Base-by-base conservation (phyloP, 2,797 vertebrate species). In the Botia kubotai region DNA sequence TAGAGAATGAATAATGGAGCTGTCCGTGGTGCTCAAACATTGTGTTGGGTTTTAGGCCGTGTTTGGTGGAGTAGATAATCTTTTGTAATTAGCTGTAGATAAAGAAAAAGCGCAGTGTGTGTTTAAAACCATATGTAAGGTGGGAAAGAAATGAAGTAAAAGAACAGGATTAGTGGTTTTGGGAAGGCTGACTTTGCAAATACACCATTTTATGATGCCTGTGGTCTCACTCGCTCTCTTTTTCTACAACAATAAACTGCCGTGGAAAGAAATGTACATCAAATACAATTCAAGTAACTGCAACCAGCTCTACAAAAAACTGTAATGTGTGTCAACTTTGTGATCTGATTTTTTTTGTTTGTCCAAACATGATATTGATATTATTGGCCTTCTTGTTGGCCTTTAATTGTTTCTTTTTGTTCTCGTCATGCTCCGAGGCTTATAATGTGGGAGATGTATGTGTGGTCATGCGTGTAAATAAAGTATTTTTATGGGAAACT, bases 121-220 rank as follows among this genome's bases (percentile, higher is more conserved):
- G 82, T 75, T 79, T 84, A 81, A 85, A 77, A 66, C 39, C 60
- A 62, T 60, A 58, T 79, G 71, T 53, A 50, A 46, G 58, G 19
- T 58, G 71, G 36, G 50, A 55, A 39, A n/a, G 16, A 16, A 52
- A 39, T 39, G 5, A 39, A 39, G 36, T 39, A 39, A 39, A 39
- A 39, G 6, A 39, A 39, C 36, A 39, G 36, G 36, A n/a, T 75
- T 65, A 14, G 21, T 62, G 23, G 58, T 26, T 62, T 19, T 74
- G 57, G 39, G 48, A 23, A 19, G 26, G 3, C 73, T 75, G 73
- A 66, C 46, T 53, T 21, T 65, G 60, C 26, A 33, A 19, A 29
- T 13, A 48, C 62, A 72, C 29, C 7, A 0, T 72, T 72, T 58
- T 1, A 5, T 43, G 53, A 21, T 43, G 11, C 71, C 33, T 8